Conservation (phyloP, 1,140 invertebrate species). For the Oryzaephilus surinamensis region DNA sequence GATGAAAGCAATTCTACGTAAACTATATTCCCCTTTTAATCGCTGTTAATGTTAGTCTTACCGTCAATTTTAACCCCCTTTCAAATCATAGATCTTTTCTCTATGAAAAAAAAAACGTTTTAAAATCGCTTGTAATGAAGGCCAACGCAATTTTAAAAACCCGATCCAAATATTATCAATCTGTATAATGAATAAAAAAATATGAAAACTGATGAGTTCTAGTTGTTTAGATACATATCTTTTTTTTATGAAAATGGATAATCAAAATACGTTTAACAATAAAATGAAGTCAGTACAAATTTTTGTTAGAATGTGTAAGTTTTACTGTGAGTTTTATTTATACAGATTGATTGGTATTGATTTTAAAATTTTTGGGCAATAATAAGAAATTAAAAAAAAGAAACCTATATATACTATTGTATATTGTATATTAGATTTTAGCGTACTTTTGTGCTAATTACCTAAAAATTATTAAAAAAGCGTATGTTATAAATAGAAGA, state of each 20-base stretch:
- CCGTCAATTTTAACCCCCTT: background rate
- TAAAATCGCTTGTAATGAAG: slow-evolving; percentile 3
- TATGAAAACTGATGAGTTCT: slow-evolving; percentile 12
- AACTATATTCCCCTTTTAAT: background rate
- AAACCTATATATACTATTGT: too few species aligned
- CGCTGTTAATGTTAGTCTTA: background rate
- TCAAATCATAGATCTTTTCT: background rate
- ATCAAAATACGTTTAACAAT: slow-evolving; percentile 8
- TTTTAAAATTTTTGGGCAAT: too few species aligned
- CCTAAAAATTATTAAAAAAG: too few species aligned
- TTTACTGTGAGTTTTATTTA: too few species aligned
- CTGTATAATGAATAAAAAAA: slow-evolving; percentile 13
- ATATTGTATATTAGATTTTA: too few species aligned
- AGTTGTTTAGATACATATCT: slow-evolving; percentile 21
- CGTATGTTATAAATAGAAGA: too few species aligned
- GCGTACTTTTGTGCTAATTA: too few species aligned
- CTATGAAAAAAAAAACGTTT: background rate
- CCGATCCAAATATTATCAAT: slow-evolving; percentile 14
- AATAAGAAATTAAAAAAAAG: too few species aligned
- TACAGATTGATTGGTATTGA: slow-evolving; percentile 18
- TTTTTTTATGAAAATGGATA: slow-evolving; percentile 2
- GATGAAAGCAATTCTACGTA: background rate
- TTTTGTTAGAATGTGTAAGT: slow-evolving; percentile 6
- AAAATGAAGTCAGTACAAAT: slow-evolving; percentile 12
- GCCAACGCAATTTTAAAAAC: slow-evolving; percentile 9